Evolutionary conservation across 1,140 invertebrate genomes (phyloP).

Genomic region (Drosophila albomicans): DNA sequence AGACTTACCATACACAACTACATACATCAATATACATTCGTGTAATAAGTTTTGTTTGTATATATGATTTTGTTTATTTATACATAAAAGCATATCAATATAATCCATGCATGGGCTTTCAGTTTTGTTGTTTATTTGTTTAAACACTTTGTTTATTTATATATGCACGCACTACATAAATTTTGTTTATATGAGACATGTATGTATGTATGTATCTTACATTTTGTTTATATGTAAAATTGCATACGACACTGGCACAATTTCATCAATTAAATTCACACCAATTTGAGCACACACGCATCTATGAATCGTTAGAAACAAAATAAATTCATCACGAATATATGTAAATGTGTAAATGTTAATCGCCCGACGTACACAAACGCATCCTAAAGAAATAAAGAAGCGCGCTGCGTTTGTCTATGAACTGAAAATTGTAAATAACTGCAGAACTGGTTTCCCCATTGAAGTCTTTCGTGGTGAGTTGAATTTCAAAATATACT

Average conservation of each 20-base stretch:
- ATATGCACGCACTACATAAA: slow-evolving; percentile 10
- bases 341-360: slow-evolving; percentile 23
- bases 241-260: slow-evolving; percentile 37
- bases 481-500: slow-evolving; percentile 20
- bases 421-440: slow-evolving; percentile 67
- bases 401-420: slow-evolving; percentile 43
- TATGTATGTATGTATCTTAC: slow-evolving; percentile 27
- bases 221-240: slow-evolving; percentile 45
- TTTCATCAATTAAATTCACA: slow-evolving; percentile 26
- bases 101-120: background rate
- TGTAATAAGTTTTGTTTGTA: slow-evolving; percentile 16
- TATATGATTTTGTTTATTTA: slow-evolving; percentile 31
- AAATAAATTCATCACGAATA: slow-evolving; percentile 15
- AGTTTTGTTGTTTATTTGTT: background rate
- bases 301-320: slow-evolving; percentile 18
- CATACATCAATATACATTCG: slow-evolving; percentile 13
- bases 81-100: slow-evolving; percentile 1
- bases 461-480: slow-evolving; percentile 72
- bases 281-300: slow-evolving; percentile 16
- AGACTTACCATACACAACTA: slow-evolving; percentile 21
- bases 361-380: slow-evolving; percentile 41
- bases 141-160: slow-evolving; percentile 27
- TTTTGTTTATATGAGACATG: slow-evolving; percentile 26
- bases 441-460: slow-evolving; percentile 65
- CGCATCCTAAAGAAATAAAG: slow-evolving; percentile 41